Base-by-base conservation (phyloP, 2,888 invertebrate genomes). In the Helicoverpa assulta region DNA sequence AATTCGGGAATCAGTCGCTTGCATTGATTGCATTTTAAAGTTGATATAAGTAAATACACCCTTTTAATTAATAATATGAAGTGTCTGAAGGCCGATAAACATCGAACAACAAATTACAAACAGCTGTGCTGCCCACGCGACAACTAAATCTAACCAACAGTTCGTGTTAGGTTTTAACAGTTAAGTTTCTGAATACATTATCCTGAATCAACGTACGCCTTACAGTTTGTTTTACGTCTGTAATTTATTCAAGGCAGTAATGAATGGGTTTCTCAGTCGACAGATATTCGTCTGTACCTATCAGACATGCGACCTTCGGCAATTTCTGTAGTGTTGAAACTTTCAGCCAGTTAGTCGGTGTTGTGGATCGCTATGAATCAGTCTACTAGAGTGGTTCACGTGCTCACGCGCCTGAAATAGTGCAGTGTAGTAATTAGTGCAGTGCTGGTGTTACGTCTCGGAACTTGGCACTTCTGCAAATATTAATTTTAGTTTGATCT, bases 371-470 rank as follows among this genome's bases (percentile, higher is more conserved):
- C 86, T 86, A 90, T 94, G 95, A 94, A 92, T 92, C 94, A 92
- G 93, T 92, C 85, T 90, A 90, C 85, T 89, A 86, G 89, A 86
- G 89, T 89, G 88, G 89, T 92, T 90, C 90, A 90, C 89, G 88
- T 89, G 90, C 84, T 87, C 83, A 85, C 85, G 82, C 89, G 92
- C 88, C 91, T 93, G 93, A 94, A 95, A 93, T 92, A 92, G 90
- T 85, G 82, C 84, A 86, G 91, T 87, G 86, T 87, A 83, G 80
- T 67, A 76, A 94, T 92, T 91, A 92, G 90, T 84, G 80, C 84
- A 85, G 91, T 85, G 86, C 86, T 80, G 81, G 82, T 83, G 71
- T 76, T 85, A 81, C 86, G 83, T 85, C 77, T 86, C 81, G 77
- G 80, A 83, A 90, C 87, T 93, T 93, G 92, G 93, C 93, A 91